These are phyloP conservation scores for Minunthozetes semirufus DNA, from an alignment of 2,888 invertebrate genomes.

Conservation along the genomic window DNA sequence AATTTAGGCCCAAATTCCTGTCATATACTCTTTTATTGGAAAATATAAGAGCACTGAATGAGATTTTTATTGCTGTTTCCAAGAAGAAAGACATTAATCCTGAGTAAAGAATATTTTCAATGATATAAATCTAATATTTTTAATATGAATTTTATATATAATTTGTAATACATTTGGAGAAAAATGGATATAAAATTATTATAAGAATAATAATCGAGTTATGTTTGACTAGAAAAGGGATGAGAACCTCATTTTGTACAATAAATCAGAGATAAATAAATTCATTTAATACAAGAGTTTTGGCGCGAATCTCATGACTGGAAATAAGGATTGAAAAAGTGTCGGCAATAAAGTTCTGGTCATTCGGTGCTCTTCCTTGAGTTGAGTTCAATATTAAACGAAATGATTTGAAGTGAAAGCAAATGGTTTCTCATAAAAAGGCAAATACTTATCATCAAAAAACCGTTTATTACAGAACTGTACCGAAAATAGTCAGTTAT, in stretches of 20 bases:
- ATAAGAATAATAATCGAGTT: too few species aligned
- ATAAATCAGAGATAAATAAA: not conserved
- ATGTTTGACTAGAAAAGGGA: too few species aligned
- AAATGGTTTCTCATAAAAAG: not conserved
- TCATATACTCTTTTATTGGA: not conserved
- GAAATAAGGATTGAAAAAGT: not conserved
- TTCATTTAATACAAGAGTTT: not conserved
- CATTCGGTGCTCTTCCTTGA: not conserved
- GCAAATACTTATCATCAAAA: not conserved
- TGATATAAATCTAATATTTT: too few species aligned
- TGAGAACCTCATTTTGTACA: too few species aligned
- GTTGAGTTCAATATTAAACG: not conserved
- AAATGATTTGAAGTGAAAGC: not conserved
- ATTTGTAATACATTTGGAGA: too few species aligned
- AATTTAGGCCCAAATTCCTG: not conserved
- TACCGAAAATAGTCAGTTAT: not conserved
- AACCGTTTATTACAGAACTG: not conserved
- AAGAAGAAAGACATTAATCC: too few species aligned
- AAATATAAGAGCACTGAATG: too few species aligned
- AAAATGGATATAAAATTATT: too few species aligned
- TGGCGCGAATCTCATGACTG: not conserved
- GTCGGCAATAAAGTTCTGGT: not conserved
- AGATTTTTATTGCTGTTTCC: not conserved
- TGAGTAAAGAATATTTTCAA: too few species aligned
- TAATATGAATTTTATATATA: too few species aligned